Evolutionary conservation across 2,113 vertebrate species (phyloP), one percentile per base, ranked within the genome.

Genomic region (Sturnira hondurensis): DNA sequence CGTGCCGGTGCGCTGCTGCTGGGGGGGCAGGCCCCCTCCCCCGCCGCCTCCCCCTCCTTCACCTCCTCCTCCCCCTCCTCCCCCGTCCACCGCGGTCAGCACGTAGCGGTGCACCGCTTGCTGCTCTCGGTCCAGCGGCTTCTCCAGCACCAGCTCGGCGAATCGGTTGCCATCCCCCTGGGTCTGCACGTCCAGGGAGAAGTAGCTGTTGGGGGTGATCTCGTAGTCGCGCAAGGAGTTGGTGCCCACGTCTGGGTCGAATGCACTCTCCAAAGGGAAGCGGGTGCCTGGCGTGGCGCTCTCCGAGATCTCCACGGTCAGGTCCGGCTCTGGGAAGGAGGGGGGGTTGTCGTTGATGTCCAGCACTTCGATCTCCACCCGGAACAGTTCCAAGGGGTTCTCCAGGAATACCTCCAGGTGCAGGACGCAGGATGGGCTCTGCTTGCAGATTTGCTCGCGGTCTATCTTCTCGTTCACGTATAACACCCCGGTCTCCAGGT

Each of bases 301-400:
- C 97, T 99, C 99, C 0, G 99, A 99, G 98, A 99, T 99, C 98
- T 99, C 99, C 98, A 99, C 99, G 0, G 99, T 99, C 85, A 99
- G 99, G 98, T 99, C 99, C 9, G 99, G 99, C 98, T 99, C 99
- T 7, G 99, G 99, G 97, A 99, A 99, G 97, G 98, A 98, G 50
- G 99, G 99, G 0, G 99, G 99, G 96, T 99, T 99, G 98, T 99
- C 99, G 89, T 99, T 99, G 91, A 99, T 99, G 98, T 99, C 99
- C 98, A 99, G 98, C 96, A 99, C 99, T 84, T 99, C 99, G 43
- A 99, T 99, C 96, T 99, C 99, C 77, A 99, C 99, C 52, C 99
- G 99, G 96, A 99, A 99, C 84, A 99, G 99, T 98, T 99, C 99
- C 16, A 99, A 98, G 0, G 99, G 99, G 97, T 99, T 99, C 98